Conservation (phyloP, 2,797 vertebrate genomes). For the Remorina albescens region DNA sequence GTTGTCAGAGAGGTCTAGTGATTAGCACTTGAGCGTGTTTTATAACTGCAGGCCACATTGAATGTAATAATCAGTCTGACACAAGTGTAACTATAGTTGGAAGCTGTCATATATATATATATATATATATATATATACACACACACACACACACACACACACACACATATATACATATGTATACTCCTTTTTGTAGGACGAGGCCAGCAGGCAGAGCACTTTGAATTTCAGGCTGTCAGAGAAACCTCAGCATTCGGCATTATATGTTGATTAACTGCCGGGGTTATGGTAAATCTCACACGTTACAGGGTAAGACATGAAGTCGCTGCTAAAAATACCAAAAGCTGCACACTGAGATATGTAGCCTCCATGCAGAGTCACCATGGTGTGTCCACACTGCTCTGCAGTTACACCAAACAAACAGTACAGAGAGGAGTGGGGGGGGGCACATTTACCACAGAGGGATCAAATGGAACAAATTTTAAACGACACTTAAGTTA, state of each 20-base stretch:
- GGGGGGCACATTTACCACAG: too few relatives aligned
- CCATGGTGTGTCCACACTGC: not conserved
- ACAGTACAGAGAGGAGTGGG: not conserved
- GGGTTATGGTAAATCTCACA: not conserved
- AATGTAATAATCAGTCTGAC: conserved; percentile 41
- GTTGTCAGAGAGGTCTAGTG: conserved; percentile 31
- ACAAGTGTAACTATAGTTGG: conserved; percentile 7
- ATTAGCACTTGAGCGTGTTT: conserved; percentile 45
- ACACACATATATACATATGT: too few relatives aligned
- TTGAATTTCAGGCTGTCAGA: not conserved
- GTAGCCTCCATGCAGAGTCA: too few relatives aligned
- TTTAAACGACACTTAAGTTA: too few relatives aligned
- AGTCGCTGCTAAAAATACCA: not conserved
- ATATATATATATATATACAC: not conserved
- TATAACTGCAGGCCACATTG: not conserved
- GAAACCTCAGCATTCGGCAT: not conserved
- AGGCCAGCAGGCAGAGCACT: not conserved
- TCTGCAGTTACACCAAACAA: not conserved
- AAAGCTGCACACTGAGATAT: not conserved
- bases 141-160: too few relatives aligned
- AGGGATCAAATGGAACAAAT: too few relatives aligned
- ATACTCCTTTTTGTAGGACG: not conserved
- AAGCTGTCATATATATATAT: conserved; percentile 3
- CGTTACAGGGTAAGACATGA: not conserved
- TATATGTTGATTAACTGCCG: not conserved